These are phyloP conservation scores for Onychomys torridus DNA, from an alignment of 2,797 vertebrate species.

Conservation along the genomic window DNA sequence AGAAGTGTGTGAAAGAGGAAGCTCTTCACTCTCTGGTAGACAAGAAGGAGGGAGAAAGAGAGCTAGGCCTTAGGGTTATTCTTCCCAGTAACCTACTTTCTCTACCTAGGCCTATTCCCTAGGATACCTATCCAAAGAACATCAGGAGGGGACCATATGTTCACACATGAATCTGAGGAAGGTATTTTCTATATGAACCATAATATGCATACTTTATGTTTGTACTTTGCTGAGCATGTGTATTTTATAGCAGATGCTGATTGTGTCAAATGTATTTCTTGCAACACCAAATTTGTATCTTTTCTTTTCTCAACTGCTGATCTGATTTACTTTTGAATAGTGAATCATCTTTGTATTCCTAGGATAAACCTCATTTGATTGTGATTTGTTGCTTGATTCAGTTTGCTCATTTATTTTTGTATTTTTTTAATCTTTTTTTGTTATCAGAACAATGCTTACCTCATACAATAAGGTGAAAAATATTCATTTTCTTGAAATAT, in stretches of 20 bases:
- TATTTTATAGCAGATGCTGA: background rate
- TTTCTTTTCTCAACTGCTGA: background rate
- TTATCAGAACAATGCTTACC: background rate
- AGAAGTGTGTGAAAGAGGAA: background rate
- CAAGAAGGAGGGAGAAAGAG: background rate
- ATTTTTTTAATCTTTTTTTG: background rate
- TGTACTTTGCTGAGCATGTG: background rate
- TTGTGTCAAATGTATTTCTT: background rate
- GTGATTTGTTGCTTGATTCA: background rate
- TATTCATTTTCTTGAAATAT: background rate
- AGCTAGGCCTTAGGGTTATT: background rate
- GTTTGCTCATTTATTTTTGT: background rate
- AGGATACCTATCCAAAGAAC: background rate
- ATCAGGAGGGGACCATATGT: background rate
- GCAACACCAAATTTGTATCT: no score
- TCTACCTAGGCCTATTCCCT: background rate
- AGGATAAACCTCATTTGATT: background rate
- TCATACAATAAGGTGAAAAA: background rate
- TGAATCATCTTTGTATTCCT: background rate
- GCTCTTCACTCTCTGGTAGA: background rate
- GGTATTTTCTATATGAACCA: background rate
- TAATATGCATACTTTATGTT: background rate
- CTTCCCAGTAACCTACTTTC: background rate
- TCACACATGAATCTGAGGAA: background rate
- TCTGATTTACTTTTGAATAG: background rate